These are phyloP conservation scores for Podotricha telesiphe DNA, from an alignment of 2,888 invertebrate genomes.

Conservation along the genomic window DNA sequence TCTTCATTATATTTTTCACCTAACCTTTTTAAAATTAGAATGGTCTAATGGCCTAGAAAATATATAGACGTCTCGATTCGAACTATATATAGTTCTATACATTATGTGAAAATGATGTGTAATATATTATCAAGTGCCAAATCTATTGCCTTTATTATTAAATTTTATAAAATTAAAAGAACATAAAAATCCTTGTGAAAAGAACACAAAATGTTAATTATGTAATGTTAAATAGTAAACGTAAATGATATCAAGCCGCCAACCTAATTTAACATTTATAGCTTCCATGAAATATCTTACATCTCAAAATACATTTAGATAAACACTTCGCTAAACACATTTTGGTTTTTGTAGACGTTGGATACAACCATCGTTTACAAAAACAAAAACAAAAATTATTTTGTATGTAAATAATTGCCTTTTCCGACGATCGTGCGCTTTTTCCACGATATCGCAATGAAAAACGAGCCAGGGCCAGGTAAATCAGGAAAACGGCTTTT, in stretches of 20 bases:
- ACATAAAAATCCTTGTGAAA: neutral
- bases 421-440: conserved; percentile 6
- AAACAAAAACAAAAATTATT: neutral
- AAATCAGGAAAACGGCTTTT: conserved; percentile 2
- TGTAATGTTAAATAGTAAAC: neutral
- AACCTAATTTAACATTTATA: neutral
- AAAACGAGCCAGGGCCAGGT: neutral
- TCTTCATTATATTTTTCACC: no score
- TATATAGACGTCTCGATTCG: no score
- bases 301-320: neutral
- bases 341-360: no score
- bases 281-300: neutral
- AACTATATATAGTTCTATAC: no score
- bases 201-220: neutral
- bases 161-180: no score
- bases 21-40: no score
- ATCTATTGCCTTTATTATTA: no score
- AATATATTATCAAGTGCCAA: no score
- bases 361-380: no score
- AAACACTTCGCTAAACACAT: no score
- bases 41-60: no score
- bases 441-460: neutral
- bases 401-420: conserved; percentile 7
- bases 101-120: no score
- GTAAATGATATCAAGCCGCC: neutral